Evolutionary conservation across 2,797 vertebrate genomes (phyloP).

Genomic region (Microhierax caerulescens): DNA sequence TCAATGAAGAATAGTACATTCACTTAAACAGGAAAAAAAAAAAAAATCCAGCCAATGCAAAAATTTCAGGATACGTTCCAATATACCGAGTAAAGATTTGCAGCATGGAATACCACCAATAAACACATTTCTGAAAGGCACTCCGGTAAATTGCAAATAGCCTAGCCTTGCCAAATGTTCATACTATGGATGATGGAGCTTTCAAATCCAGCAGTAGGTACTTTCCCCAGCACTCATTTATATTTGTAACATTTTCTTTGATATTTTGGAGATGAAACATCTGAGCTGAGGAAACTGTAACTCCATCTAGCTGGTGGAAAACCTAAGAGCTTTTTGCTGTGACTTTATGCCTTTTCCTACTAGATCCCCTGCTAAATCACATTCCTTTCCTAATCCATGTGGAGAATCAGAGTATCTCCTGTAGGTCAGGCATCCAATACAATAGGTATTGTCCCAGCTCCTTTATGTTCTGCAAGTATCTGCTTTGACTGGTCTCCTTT

Average conservation of each 20-base stretch:
- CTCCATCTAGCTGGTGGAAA: neutral
- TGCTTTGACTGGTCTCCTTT: neutral
- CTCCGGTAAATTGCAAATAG: neutral
- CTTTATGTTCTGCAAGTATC: neutral
- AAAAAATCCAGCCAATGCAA: neutral
- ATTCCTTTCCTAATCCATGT: neutral
- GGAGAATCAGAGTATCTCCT: neutral
- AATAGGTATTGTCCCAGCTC: neutral
- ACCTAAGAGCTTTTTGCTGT: neutral
- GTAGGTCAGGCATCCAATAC: neutral
- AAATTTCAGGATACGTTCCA: neutral
- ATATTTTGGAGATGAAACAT: neutral
- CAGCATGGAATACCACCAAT: neutral
- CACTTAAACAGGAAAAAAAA: neutral
- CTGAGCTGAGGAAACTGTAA: neutral
- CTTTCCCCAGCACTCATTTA: neutral
- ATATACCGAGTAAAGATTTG: neutral
- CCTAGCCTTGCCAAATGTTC: neutral
- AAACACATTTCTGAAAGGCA: neutral
- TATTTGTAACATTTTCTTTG: neutral
- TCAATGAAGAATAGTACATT: neutral
- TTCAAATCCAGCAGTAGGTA: neutral
- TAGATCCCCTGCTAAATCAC: neutral
- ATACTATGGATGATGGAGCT: neutral
- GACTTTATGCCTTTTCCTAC: neutral